Evolutionary conservation across 1,140 invertebrate genomes (phyloP).

Genomic region (Chionoecetes opilio): DNA sequence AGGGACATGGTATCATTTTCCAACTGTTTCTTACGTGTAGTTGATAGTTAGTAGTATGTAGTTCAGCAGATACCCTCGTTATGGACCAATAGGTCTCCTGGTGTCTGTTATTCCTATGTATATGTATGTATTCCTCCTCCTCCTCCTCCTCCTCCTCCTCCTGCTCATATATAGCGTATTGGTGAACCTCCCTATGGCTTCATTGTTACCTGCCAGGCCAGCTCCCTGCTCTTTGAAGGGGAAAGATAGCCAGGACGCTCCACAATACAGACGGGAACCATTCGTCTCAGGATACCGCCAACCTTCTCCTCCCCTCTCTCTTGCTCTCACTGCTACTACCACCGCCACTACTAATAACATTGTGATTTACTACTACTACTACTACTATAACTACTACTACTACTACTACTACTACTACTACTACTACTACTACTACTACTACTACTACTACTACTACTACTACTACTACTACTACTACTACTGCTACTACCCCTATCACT

Average conservation of each 20-base stretch:
- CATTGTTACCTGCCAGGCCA: too few relatives aligned
- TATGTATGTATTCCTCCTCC: too few relatives aligned
- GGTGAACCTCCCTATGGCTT: too few relatives aligned
- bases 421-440: constrained; percentile 38
- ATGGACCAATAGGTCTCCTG: too few relatives aligned
- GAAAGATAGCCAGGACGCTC: background rate
- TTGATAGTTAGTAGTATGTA: too few relatives aligned
- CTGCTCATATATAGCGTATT: too few relatives aligned
- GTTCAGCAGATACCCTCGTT: too few relatives aligned
- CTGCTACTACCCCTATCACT: background rate
- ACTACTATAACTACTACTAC: background rate
- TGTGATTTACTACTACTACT: background rate
- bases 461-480: constrained; percentile 19
- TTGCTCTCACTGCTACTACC: background rate
- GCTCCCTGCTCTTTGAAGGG: background rate
- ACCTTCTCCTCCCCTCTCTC: background rate
- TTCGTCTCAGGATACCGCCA: too few relatives aligned
- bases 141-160: too few relatives aligned
- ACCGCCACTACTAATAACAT: background rate
- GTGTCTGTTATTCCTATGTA: too few relatives aligned
- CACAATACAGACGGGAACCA: background rate
- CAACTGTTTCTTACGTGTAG: too few relatives aligned
- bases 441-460: constrained; percentile 3
- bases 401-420: background rate
- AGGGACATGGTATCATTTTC: too few relatives aligned